phyloP scores from a whole-genome alignment of 1,140 invertebrate genomes.

The Lordiphosa clarofinis region DNA sequence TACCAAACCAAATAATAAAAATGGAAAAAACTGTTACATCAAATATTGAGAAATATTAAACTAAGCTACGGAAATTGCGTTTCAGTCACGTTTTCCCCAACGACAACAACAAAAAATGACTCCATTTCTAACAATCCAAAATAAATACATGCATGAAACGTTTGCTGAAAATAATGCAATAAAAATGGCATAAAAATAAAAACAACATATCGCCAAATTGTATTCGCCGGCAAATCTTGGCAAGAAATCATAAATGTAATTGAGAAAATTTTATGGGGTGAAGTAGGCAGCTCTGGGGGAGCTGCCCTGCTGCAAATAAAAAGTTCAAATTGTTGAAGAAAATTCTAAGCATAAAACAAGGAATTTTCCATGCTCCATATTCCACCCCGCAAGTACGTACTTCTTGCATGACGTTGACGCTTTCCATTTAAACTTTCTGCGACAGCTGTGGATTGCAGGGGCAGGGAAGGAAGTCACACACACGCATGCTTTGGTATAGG shows the following conservation, averaged over 20 bases:
- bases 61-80: constrained; percentile 67
- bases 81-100: constrained; percentile 64
- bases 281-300: no score
- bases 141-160: constrained; percentile 63
- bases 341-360: constrained; percentile 65
- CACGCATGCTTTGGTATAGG: constrained; percentile 28
- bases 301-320: constrained; percentile 48
- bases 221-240: constrained; percentile 48
- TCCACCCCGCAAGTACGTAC: neutral
- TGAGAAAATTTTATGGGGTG: constrained; percentile 62
- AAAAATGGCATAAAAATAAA: constrained; percentile 72
- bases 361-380: constrained; percentile 32
- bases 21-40: constrained; percentile 10
- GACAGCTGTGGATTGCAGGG: constrained; percentile 38
- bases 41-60: constrained; percentile 72
- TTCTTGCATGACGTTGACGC: constrained; percentile 50
- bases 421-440: constrained; percentile 70
- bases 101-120: constrained; percentile 57
- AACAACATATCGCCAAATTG: constrained; percentile 26
- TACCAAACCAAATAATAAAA: constrained; percentile 50
- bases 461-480: constrained; percentile 1
- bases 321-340: constrained; percentile 69
- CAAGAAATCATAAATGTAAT: constrained; percentile 78
- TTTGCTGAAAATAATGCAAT: constrained; percentile 72
- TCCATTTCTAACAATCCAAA: constrained; percentile 58